A percentile compares a stretch with the other conserved stretches of the same genome.
These are phyloP conservation scores for Dromius quadrimaculatus DNA, from an alignment of 2,888 invertebrate species.

Conservation along the genomic window DNA sequence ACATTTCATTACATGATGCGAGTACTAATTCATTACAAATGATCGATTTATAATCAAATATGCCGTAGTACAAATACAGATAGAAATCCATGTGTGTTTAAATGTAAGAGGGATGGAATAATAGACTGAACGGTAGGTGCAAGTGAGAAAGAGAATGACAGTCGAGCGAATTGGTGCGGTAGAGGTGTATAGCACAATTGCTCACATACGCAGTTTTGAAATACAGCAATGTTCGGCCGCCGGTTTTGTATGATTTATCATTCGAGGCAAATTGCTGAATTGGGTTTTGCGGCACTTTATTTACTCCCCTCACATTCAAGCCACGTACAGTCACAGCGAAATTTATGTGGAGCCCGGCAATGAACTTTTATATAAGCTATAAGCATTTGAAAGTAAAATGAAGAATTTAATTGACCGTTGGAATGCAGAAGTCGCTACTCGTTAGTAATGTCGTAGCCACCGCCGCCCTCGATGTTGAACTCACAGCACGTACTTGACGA, in stretches of 20 bases:
- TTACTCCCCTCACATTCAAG: slow-evolving; percentile 58
- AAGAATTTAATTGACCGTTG: slow-evolving; percentile 47
- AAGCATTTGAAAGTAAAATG: slow-evolving; percentile 50
- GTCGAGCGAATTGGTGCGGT: not conserved
- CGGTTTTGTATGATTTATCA: slow-evolving; percentile 63
- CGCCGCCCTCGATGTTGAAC: slow-evolving; percentile 19
- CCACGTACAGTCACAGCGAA: slow-evolving; percentile 48
- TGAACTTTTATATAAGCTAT: slow-evolving; percentile 38
- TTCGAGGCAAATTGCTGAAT: slow-evolving; percentile 67
- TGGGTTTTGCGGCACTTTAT: slow-evolving; percentile 66
- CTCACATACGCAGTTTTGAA: slow-evolving; percentile 41
- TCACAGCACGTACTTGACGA: slow-evolving; percentile 19
- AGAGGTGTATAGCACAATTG: slow-evolving; percentile 23
- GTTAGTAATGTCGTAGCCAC: slow-evolving; percentile 6
- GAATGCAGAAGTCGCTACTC: slow-evolving; percentile 37
- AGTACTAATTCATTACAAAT: slow-evolving; percentile 23
- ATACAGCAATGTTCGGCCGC: slow-evolving; percentile 31
- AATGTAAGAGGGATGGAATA: no score
- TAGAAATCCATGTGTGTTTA: not conserved
- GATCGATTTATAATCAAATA: slow-evolving; percentile 31
- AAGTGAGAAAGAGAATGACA: not conserved
- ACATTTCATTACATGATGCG: not conserved
- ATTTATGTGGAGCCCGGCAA: slow-evolving; percentile 41
- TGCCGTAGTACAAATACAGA: slow-evolving; percentile 15
- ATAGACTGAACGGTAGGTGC: no score